Percentiles rank a stretch among this genome's conserved stretches.
phyloP scores from a whole-genome alignment of 2,797 vertebrate species.

The Cyprinodon diabolis region DNA sequence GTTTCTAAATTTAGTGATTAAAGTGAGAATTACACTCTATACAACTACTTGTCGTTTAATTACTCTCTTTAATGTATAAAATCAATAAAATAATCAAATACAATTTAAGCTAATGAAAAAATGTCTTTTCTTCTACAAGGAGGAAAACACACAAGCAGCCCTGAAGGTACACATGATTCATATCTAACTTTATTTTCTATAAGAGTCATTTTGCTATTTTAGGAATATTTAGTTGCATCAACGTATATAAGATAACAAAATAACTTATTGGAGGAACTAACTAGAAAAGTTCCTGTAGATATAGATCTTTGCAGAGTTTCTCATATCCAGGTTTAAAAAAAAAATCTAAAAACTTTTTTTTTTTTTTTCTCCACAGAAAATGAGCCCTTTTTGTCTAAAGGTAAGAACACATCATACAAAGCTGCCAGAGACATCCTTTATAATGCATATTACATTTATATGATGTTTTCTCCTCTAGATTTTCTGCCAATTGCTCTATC shows the following conservation, averaged over 20 bases:
- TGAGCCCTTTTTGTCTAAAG: fast-evolving
- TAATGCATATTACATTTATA: background rate
- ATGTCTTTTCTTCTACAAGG: too few relatives aligned
- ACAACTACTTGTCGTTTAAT: background rate
- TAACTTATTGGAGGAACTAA: background rate
- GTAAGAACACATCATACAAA: constrained; percentile 17
- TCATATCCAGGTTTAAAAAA: background rate
- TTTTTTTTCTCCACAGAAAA: constrained; percentile 13
- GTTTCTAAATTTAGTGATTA: background rate
- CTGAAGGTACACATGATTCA: background rate
- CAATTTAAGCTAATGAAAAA: too few relatives aligned
- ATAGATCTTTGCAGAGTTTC: background rate
- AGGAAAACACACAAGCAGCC: too few relatives aligned
- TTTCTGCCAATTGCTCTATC: background rate
- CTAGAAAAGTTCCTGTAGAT: background rate
- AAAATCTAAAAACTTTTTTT: background rate
- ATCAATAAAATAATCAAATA: too few relatives aligned
- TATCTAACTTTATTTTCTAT: background rate
- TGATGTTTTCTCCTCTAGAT: background rate
- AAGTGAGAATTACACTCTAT: background rate
- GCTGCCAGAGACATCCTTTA: fast-evolving
- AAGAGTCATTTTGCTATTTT: background rate
- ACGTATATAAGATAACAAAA: background rate
- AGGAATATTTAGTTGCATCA: background rate
- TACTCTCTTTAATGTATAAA: background rate